Conservation (phyloP, 2,113 vertebrate species). For the Leuciscus idus region DNA sequence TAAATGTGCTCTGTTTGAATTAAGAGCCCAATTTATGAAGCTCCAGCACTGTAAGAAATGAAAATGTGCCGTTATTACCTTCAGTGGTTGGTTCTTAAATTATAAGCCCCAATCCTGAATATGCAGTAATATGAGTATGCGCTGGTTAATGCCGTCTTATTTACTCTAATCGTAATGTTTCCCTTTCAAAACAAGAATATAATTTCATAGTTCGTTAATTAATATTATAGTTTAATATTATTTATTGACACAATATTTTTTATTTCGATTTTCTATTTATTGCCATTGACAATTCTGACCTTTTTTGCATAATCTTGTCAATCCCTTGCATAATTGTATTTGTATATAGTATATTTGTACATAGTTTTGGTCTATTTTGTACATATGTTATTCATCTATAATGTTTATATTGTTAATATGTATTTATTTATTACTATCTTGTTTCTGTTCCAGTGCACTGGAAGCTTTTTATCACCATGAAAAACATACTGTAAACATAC, state of each 20-base stretch:
- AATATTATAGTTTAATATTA: background rate
- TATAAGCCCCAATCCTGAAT: background rate
- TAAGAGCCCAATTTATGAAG: slow-evolving; percentile 5
- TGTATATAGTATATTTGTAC: background rate
- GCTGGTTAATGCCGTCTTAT: background rate
- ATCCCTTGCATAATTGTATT: background rate
- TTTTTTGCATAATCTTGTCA: background rate
- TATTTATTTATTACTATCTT: background rate
- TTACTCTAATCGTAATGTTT: background rate
- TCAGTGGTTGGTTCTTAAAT: slow-evolving; percentile 4
- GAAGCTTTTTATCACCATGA: background rate
- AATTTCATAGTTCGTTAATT: background rate
- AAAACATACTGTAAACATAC: background rate
- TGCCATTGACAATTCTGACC: background rate
- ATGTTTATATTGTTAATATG: background rate
- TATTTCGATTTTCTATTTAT: background rate
- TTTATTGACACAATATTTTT: background rate
- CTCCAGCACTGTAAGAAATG: background rate
- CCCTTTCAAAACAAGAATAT: background rate
- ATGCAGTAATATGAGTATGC: background rate
- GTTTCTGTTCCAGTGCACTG: background rate
- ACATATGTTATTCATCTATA: background rate
- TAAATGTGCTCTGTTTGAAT: background rate
- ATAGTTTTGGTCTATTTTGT: background rate
- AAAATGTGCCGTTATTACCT: background rate